Conservation (phyloP, 2,113 vertebrate genomes). For the Corythoichthys haematopterus region DNA sequence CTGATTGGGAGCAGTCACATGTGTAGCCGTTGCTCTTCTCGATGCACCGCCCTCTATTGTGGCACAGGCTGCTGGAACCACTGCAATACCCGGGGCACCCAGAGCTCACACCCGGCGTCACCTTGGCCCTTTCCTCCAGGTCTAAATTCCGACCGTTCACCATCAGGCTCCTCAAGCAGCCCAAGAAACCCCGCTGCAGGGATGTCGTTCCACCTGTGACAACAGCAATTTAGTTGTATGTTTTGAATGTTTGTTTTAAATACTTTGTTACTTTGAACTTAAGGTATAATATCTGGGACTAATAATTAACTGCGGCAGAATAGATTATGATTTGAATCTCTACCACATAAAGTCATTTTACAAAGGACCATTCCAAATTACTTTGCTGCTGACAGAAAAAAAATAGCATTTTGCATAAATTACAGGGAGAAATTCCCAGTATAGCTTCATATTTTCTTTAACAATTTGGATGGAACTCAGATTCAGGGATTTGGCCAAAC, state of each 20-base stretch:
- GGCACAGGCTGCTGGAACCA: conserved; percentile 86
- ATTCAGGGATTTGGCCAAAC: not conserved
- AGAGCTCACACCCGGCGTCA: conserved; percentile 84
- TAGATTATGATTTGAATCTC: not conserved
- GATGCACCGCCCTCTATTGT: conserved; percentile 86
- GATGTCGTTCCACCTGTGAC: conserved; percentile 83
- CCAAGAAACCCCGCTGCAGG: conserved; percentile 85
- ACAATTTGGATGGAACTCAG: not conserved
- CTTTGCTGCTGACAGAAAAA: not conserved
- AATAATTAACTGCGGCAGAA: not conserved
- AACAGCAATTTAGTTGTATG: not conserved
- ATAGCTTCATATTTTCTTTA: not conserved
- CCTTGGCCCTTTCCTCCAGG: conserved; percentile 85
- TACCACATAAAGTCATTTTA: not conserved
- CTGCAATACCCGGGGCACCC: conserved; percentile 94
- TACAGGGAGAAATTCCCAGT: not conserved
- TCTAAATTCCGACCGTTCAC: conserved; percentile 84
- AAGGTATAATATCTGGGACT: not conserved
- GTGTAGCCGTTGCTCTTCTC: conserved; percentile 88
- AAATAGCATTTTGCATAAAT: not conserved
- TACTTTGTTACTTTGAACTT: not conserved
- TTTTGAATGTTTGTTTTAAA: too few species aligned
- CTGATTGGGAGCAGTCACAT: conserved; percentile 88
- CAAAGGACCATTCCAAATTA: too few species aligned
- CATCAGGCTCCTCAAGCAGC: conserved; percentile 85